A percentile compares a stretch with the other conserved stretches of the same genome.
Evolutionary conservation across 2,113 vertebrate species (phyloP).

Genomic region (Erythrolamprus reginae): DNA sequence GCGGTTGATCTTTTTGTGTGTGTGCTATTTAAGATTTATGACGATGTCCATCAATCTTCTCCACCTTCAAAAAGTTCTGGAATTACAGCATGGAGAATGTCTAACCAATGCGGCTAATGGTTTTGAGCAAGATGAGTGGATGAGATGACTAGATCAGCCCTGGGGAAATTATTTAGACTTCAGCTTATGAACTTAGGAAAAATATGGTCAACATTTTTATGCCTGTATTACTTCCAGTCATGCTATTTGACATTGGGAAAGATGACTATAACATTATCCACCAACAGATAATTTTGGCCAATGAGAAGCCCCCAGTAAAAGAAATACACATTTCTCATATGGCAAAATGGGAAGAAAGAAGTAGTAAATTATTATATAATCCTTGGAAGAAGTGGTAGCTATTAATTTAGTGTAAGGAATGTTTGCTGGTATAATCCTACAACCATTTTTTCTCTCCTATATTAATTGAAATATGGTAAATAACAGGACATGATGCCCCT

Average conservation of each 20-base stretch:
- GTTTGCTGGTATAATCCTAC: not conserved
- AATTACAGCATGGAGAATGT: not conserved
- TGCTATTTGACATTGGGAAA: not conserved
- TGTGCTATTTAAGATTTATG: not conserved
- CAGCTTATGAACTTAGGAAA: not conserved
- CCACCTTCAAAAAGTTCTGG: not conserved
- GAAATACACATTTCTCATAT: too few relatives aligned
- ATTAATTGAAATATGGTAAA: not conserved
- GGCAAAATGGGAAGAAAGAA: not conserved
- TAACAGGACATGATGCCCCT: not conserved
- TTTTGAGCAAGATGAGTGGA: not conserved
- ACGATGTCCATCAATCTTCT: not conserved
- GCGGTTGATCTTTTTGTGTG: not conserved
- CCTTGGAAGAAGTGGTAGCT: not conserved
- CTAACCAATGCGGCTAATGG: not conserved
- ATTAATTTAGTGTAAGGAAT: not conserved
- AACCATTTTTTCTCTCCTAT: not conserved
- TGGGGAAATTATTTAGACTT: not conserved
- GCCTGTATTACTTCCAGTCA: not conserved
- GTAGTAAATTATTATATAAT: not conserved
- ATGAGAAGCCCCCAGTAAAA: not conserved
- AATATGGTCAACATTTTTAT: not conserved
- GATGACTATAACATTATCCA: not conserved
- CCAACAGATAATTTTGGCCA: not conserved
- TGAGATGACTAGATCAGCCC: not conserved